These are phyloP conservation scores for Linepithema humile DNA, from an alignment of 1,140 invertebrate genomes.

Conservation along the genomic window DNA sequence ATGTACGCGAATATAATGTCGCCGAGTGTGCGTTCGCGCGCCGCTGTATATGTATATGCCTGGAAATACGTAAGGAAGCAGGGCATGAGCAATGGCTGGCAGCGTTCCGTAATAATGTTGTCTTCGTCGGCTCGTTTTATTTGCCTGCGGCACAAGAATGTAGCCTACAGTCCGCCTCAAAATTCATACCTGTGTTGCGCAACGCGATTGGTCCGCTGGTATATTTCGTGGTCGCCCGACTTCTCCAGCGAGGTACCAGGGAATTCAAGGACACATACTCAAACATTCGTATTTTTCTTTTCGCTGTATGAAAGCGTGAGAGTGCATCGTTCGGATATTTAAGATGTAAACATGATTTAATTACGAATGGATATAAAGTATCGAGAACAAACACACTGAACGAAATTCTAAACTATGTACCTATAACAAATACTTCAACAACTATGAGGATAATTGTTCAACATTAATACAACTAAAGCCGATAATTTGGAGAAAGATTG, in stretches of 20 bases:
- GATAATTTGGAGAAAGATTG: background rate
- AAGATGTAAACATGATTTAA: background rate
- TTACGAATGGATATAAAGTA: background rate
- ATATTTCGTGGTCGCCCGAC: slow-evolving; percentile 16
- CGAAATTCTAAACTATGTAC: too few species aligned
- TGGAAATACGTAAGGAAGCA: slow-evolving; percentile 80
- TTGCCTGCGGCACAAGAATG: slow-evolving; percentile 84
- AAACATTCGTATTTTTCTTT: background rate
- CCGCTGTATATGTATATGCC: slow-evolving; percentile 54
- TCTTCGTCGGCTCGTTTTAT: slow-evolving; percentile 83
- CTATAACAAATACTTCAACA: too few species aligned
- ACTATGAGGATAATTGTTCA: too few species aligned
- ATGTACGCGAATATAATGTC: slow-evolving; percentile 57
- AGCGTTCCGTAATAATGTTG: slow-evolving; percentile 84
- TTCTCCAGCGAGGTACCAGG: background rate
- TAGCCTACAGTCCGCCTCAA: slow-evolving; percentile 84
- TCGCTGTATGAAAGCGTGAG: background rate
- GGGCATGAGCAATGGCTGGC: slow-evolving; percentile 84
- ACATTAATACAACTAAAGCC: background rate
- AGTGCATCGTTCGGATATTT: background rate
- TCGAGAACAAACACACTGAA: background rate
- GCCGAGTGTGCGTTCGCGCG: slow-evolving; percentile 23
- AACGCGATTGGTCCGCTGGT: slow-evolving; percentile 71
- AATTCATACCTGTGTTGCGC: slow-evolving; percentile 81
- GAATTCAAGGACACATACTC: background rate